These are phyloP conservation scores for Psittacula cyanocephala DNA, from an alignment of 2,113 vertebrate genomes.

Conservation along the genomic window DNA sequence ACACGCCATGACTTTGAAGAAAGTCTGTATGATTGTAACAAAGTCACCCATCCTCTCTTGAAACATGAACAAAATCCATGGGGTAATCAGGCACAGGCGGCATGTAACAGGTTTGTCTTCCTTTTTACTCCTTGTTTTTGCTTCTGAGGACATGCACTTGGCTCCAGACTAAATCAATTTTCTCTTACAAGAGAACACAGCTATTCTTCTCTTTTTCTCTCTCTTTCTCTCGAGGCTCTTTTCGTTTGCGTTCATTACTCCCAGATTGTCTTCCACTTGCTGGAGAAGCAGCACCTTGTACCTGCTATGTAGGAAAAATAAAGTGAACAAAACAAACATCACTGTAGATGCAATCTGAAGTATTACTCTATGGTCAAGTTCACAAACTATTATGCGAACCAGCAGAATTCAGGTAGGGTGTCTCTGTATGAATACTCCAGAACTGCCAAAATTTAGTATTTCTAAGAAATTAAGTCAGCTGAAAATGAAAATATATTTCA, in stretches of 20 bases:
- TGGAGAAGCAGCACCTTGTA: conserved; percentile 79
- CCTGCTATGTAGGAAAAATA: conserved; percentile 24
- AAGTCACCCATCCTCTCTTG: conserved; percentile 78
- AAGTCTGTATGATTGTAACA: conserved; percentile 83
- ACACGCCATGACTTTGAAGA: conserved; percentile 79
- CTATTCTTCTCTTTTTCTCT: conserved; percentile 86
- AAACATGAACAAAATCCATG: conserved; percentile 74
- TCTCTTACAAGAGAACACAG: conserved; percentile 92
- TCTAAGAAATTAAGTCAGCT: not conserved
- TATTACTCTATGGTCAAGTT: not conserved
- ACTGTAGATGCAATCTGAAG: not conserved
- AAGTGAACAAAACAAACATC: not conserved
- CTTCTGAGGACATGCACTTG: conserved; percentile 62
- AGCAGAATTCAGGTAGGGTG: not conserved
- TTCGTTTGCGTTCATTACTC: conserved; percentile 87
- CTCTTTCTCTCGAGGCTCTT: conserved; percentile 85
- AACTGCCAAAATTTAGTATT: not conserved
- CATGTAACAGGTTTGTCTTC: conserved; percentile 82
- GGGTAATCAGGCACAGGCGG: conserved; percentile 94
- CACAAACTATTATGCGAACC: not conserved
- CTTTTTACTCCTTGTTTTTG: conserved; percentile 64
- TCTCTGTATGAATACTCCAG: not conserved
- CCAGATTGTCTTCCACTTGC: conserved; percentile 81
- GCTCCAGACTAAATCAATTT: conserved; percentile 62
- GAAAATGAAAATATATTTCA: not conserved